These are phyloP conservation scores for Holacanthella duospinosa DNA, from an alignment of 2,888 invertebrate species.

Conservation along the genomic window DNA sequence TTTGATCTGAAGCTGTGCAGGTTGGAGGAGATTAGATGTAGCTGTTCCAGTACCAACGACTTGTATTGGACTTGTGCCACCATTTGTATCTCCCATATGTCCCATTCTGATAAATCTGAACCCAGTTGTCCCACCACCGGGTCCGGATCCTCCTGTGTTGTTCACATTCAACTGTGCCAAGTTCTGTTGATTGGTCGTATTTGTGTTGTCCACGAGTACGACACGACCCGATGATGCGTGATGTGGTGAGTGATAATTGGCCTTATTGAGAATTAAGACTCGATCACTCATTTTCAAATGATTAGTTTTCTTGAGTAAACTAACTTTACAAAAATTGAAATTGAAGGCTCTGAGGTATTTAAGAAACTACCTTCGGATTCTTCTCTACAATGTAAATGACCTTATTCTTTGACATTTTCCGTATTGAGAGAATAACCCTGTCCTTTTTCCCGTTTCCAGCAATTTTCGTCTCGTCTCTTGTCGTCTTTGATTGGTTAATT, in stretches of 20 bases:
- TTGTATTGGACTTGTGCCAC: slow-evolving; percentile 6
- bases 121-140: slow-evolving; percentile 9
- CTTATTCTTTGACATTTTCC: not conserved
- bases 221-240: slow-evolving; percentile 22
- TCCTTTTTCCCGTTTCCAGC: too few species aligned
- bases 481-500: too few species aligned
- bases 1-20: slow-evolving; percentile 28
- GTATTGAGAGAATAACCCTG: too few species aligned
- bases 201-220: slow-evolving; percentile 32
- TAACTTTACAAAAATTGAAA: slow-evolving; percentile 5
- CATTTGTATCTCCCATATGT: slow-evolving; percentile 22
- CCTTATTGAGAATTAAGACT: slow-evolving; percentile 31
- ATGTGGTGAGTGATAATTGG: slow-evolving; percentile 23
- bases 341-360: not conserved
- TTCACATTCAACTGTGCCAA: not conserved
- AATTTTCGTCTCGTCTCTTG: too few species aligned
- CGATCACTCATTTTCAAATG: slow-evolving; percentile 27
- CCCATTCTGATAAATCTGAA: slow-evolving; percentile 30
- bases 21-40: slow-evolving; percentile 14
- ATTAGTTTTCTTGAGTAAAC: not conserved
- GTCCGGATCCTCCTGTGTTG: not conserved
- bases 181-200: slow-evolving; percentile 19
- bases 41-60: slow-evolving; percentile 3
- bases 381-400: not conserved
- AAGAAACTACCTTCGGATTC: not conserved